Percentiles rank a stretch among this genome's conserved stretches.
Evolutionary conservation across 2,113 vertebrate species (phyloP).

Genomic region (Passer domesticus): DNA sequence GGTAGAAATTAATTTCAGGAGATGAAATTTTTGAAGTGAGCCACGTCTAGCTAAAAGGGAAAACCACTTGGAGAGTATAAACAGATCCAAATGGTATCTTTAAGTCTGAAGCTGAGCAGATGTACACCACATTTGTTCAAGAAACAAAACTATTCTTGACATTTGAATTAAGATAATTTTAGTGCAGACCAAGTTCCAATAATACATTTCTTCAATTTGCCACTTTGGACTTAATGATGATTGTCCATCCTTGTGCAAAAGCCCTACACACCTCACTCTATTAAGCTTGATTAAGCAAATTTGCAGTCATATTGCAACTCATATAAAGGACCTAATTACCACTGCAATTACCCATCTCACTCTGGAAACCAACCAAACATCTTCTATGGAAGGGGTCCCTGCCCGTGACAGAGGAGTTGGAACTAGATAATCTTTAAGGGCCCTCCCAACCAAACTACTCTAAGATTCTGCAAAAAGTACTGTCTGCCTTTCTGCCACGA

Average conservation of each 20-base stretch:
- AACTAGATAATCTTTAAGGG: not conserved
- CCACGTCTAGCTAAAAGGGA: not conserved
- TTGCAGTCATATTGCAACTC: not conserved
- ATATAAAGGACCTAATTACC: not conserved
- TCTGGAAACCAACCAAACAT: not conserved
- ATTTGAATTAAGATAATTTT: not conserved
- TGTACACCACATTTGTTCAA: not conserved
- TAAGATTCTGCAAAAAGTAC: not conserved
- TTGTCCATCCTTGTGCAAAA: rapidly evolving
- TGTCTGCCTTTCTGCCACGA: not conserved
- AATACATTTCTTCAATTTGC: not conserved
- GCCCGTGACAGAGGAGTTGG: not conserved
- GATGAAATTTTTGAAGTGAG: not conserved
- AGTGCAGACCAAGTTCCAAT: not conserved
- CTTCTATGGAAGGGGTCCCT: not conserved
- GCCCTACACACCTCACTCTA: not conserved
- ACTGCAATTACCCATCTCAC: not conserved
- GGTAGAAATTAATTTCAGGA: not conserved
- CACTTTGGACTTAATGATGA: not conserved
- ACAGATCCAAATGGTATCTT: not conserved
- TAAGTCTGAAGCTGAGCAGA: not conserved
- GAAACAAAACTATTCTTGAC: not conserved
- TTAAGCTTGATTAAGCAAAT: not conserved
- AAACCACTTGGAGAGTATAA: not conserved
- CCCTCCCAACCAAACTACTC: not conserved